Evolutionary conservation across 2,888 invertebrate species (phyloP).

Genomic region (Muschampia plurimacula): DNA sequence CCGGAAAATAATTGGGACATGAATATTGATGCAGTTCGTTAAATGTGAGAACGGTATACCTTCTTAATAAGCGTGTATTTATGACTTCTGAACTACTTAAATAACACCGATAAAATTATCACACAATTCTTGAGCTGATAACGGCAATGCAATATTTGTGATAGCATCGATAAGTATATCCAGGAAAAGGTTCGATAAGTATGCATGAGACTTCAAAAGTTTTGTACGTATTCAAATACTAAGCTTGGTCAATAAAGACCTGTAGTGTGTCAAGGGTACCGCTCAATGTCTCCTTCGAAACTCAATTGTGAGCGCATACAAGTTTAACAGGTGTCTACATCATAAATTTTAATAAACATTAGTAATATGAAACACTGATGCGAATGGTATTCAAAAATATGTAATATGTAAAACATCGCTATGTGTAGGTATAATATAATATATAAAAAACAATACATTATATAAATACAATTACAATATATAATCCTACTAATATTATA

Average conservation of each 20-base stretch:
- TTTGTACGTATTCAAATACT: not conserved
- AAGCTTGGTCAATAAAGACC: slow-evolving; percentile 14
- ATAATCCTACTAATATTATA: too few relatives aligned
- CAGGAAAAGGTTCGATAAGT: slow-evolving; percentile 14
- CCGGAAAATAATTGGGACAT: not conserved
- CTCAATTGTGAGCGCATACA: slow-evolving; percentile 19
- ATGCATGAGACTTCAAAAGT: not conserved
- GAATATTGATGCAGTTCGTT: not conserved
- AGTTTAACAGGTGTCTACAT: slow-evolving; percentile 18
- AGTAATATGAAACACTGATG: not conserved
- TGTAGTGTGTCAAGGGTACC: slow-evolving; percentile 7
- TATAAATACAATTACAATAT: too few relatives aligned
- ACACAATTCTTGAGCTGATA: slow-evolving; percentile 20
- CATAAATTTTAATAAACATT: not conserved
- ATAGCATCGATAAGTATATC: slow-evolving; percentile 7
- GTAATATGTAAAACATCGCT: too few relatives aligned
- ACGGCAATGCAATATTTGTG: slow-evolving; percentile 9
- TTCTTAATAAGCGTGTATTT: not conserved
- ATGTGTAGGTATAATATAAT: too few relatives aligned
- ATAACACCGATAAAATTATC: slow-evolving; percentile 23
- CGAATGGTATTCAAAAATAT: too few relatives aligned
- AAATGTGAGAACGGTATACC: not conserved
- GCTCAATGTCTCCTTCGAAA: slow-evolving; percentile 23
- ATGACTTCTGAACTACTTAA: not conserved
- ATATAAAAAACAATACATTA: too few relatives aligned